Percentiles rank a stretch among this genome's conserved stretches.
phyloP scores from a whole-genome alignment of 2,888 invertebrate genomes.

The Leucophora obtusa region DNA sequence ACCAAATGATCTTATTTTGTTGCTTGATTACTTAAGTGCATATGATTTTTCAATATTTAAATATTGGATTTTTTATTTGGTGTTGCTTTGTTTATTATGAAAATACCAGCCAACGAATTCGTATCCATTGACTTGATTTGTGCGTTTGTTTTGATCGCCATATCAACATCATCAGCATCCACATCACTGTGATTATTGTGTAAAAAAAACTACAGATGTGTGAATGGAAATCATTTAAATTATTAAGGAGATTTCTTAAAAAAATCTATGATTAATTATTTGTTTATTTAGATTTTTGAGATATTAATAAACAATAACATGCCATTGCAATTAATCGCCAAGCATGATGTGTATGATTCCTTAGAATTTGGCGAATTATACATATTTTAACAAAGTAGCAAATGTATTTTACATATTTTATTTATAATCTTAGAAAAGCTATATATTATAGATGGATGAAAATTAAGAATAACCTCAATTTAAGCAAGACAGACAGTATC shows the following conservation, averaged over 20 bases:
- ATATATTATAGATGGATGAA: too few species aligned
- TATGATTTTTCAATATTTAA: constrained; percentile 31
- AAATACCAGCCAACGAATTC: constrained; percentile 9
- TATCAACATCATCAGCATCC: constrained; percentile 8
- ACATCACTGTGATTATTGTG: constrained; percentile 19
- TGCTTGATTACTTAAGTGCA: constrained; percentile 29
- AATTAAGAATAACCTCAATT: too few species aligned
- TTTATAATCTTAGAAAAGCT: too few species aligned
- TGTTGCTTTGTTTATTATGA: constrained; percentile 11
- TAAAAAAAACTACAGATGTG: neutral
- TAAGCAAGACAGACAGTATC: too few species aligned
- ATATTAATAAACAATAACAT: constrained; percentile 52
- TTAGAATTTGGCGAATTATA: neutral
- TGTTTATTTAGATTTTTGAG: constrained; percentile 58
- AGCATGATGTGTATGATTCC: neutral
- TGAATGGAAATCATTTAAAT: constrained; percentile 42
- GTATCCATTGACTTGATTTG: constrained; percentile 40
- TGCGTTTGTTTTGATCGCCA: constrained; percentile 37
- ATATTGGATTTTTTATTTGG: constrained; percentile 22
- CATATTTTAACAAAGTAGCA: too few species aligned
- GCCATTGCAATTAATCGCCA: constrained; percentile 52
- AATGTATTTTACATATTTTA: too few species aligned
- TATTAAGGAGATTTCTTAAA: constrained; percentile 33
- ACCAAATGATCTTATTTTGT: neutral
- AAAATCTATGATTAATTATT: constrained; percentile 54